Evolutionary conservation across 2,888 invertebrate genomes (phyloP).

Genomic region (Ceriagrion tenellum): DNA sequence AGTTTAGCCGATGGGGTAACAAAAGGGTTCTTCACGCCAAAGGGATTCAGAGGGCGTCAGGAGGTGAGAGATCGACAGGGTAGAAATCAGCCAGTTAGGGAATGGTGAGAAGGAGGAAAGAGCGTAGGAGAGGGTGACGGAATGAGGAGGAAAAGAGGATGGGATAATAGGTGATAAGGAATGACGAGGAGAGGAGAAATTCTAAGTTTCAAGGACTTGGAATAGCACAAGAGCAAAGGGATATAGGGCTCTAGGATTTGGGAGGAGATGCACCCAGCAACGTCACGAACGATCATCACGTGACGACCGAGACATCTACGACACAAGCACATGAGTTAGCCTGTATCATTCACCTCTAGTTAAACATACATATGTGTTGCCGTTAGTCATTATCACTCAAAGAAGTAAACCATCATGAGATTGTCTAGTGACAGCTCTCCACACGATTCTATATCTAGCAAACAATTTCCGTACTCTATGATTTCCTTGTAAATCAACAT

Average conservation of each 20-base stretch:
- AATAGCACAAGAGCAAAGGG: background rate
- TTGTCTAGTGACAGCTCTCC: too few relatives aligned
- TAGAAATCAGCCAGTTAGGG: background rate
- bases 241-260: background rate
- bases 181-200: background rate
- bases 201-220: background rate
- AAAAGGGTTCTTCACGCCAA: slow-evolving; percentile 7
- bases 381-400: too few relatives aligned
- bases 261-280: background rate
- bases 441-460: too few relatives aligned
- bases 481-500: too few relatives aligned
- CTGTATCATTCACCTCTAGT: too few relatives aligned
- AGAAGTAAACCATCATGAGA: too few relatives aligned
- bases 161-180: background rate
- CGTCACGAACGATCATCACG: too few relatives aligned
- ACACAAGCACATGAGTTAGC: too few relatives aligned
- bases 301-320: too few relatives aligned
- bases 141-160: background rate
- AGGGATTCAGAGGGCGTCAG: background rate
- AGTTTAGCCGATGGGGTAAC: slow-evolving; percentile 45
- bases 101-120: background rate
- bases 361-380: too few relatives aligned
- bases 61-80: background rate
- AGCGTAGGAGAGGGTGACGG: background rate
- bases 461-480: too few relatives aligned